These are phyloP conservation scores for Trematocara stigmaticum DNA, from an alignment of 2,113 vertebrate genomes.

Conservation along the genomic window DNA sequence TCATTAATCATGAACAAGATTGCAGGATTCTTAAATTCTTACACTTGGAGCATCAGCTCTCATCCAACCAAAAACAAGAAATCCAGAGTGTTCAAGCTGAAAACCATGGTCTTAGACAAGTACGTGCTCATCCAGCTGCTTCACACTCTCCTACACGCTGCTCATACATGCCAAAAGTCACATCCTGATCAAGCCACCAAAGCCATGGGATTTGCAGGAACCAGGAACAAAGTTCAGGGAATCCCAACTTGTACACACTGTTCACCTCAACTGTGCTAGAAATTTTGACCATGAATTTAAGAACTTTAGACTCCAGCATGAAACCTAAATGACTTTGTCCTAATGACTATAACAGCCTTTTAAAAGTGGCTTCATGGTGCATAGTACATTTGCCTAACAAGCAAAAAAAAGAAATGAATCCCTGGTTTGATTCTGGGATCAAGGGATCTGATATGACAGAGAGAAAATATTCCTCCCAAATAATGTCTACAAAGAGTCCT, in stretches of 20 bases:
- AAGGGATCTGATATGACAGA: neutral
- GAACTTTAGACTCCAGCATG: neutral
- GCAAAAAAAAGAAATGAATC: neutral
- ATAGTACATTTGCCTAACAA: neutral
- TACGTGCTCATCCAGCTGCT: neutral
- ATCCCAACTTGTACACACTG: neutral
- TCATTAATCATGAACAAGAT: neutral
- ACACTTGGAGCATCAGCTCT: neutral
- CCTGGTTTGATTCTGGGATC: neutral
- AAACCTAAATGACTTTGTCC: neutral
- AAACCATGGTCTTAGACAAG: neutral
- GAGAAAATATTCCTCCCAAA: neutral
- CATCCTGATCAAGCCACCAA: neutral
- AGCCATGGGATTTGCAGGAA: neutral
- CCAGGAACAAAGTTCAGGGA: neutral
- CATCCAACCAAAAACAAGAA: neutral
- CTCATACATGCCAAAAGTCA: neutral
- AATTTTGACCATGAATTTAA: neutral
- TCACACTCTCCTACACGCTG: neutral
- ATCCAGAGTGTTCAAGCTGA: neutral
- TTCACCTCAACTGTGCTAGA: neutral
- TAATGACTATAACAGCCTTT: neutral
- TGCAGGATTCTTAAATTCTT: neutral
- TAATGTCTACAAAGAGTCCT: neutral
- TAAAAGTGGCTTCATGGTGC: neutral